Conservation (phyloP, 2,888 invertebrate genomes). For the Automeris io region DNA sequence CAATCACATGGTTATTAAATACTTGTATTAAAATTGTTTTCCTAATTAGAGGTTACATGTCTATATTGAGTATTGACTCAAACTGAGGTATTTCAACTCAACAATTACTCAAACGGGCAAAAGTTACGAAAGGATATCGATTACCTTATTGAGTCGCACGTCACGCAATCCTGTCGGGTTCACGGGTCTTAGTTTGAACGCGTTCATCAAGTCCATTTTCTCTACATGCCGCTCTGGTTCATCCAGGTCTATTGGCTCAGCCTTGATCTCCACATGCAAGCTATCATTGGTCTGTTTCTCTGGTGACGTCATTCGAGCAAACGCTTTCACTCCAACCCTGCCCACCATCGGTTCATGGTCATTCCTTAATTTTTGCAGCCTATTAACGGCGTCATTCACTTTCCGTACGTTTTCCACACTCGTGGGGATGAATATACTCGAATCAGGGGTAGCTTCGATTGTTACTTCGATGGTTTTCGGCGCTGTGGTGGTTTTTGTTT, state of each 20-base stretch:
- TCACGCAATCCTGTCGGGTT: conserved; percentile 45
- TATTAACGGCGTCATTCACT: conserved; percentile 43
- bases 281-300: conserved; percentile 23
- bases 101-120: too few species aligned
- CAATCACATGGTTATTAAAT: too few species aligned
- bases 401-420: conserved; percentile 41
- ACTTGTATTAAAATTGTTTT: too few species aligned
- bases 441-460: conserved; percentile 32
- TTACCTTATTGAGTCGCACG: conserved; percentile 50
- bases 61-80: too few species aligned
- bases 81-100: too few species aligned
- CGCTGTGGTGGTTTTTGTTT: conserved; percentile 17
- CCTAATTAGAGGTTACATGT: too few species aligned
- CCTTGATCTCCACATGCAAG: conserved; percentile 57
- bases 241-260: conserved; percentile 60
- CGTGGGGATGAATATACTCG: conserved; percentile 47
- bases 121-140: too few species aligned
- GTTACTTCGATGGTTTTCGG: conserved; percentile 32
- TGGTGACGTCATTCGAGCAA: conserved; percentile 60
- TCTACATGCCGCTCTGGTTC: conserved; percentile 52
- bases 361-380: conserved; percentile 39
- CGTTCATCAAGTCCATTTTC: conserved; percentile 58
- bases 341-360: conserved; percentile 43
- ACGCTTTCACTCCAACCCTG: conserved; percentile 58
- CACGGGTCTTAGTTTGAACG: conserved; percentile 55